phyloP scores from a whole-genome alignment of 2,888 invertebrate species.

The Charanyca ferruginea region DNA sequence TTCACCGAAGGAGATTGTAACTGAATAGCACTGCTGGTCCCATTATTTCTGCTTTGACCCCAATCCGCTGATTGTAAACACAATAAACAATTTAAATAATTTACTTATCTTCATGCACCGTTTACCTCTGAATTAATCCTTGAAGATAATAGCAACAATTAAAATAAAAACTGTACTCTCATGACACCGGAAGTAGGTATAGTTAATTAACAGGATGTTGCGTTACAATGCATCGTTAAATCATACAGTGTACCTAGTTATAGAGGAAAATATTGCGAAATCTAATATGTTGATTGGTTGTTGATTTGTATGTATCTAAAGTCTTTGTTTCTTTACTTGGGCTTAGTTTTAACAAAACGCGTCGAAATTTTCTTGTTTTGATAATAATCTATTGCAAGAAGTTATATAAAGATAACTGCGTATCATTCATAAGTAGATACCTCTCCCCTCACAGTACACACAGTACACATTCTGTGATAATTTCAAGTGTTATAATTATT shows the following conservation, averaged over 20 bases:
- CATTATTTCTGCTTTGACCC: not conserved
- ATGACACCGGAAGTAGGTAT: conserved; percentile 40
- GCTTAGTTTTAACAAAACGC: too few species aligned
- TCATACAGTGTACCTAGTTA: conserved; percentile 8
- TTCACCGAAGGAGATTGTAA: too few species aligned
- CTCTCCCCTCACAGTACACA: too few species aligned
- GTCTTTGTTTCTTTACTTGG: too few species aligned
- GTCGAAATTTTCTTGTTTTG: too few species aligned
- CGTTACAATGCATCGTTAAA: conserved; percentile 48
- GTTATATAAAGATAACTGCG: too few species aligned
- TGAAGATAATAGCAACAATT: conserved; percentile 46
- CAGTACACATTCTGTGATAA: too few species aligned
- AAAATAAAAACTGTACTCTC: conserved; percentile 44
- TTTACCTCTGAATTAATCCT: conserved; percentile 31
- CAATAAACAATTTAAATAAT: conserved; percentile 31
- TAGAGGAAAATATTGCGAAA: conserved; percentile 27
- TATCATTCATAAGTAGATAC: too few species aligned
- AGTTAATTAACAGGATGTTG: conserved; percentile 45
- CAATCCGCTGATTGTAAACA: conserved; percentile 5
- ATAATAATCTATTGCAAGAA: too few species aligned
- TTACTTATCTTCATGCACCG: conserved; percentile 42
- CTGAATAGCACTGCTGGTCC: not conserved
- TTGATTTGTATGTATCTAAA: too few species aligned
- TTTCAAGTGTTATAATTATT: too few species aligned
- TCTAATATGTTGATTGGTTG: not conserved